Base-by-base conservation (phyloP, 2,113 vertebrate genomes). In the Argyrosomus japonicus region DNA sequence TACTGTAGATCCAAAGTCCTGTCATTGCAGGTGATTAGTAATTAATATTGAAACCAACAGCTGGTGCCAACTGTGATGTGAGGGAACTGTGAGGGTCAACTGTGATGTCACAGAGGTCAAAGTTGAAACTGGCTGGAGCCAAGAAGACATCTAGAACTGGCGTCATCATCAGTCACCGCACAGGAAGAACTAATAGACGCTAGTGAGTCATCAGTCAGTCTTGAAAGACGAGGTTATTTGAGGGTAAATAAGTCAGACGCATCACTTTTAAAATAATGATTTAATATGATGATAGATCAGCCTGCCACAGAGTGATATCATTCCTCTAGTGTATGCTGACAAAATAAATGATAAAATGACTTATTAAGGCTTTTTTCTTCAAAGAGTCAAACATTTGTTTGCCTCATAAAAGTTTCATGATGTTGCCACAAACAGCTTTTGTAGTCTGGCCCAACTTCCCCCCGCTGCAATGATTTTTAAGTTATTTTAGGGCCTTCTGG, bases 91-190 rank as follows among this genome's bases (percentile, higher is more conserved):
- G n/a, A 18, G n/a, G 36, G 45, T 74, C 57, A 57, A 11, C 65
- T 51, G 11, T 75, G 60, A 84, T 73, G 75, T 90, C 83, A 88
- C 53, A 12, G 29, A 77, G 90, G 85, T 91, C 91, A 60, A 60
- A 86, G 87, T 36, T 90, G 79, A 87, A 45, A 56, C 53, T 17
- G 79, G 56, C 64, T 68, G 45, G 81, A 90, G 84, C 83, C 69
- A 17, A 32, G 50, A 29, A 79, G 83, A 80, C 83, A 40, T 56
- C 68, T 23, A 13, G 67, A 82, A 71, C 57, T 76, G 0, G 56
- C 53, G 62, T 75, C 73, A n/a, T 75, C 74, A 80, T 91, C 63
- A 60, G 64, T 87, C 84, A 86, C 51, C 62, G 84, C 71, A 40
- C 45, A 74, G 83, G 73, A 86, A 68, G 78, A 43, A 27, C 29